Evolutionary conservation across 2,113 vertebrate genomes (phyloP), one percentile per base, ranked within the genome.

Genomic region (Anhinga rufa): DNA sequence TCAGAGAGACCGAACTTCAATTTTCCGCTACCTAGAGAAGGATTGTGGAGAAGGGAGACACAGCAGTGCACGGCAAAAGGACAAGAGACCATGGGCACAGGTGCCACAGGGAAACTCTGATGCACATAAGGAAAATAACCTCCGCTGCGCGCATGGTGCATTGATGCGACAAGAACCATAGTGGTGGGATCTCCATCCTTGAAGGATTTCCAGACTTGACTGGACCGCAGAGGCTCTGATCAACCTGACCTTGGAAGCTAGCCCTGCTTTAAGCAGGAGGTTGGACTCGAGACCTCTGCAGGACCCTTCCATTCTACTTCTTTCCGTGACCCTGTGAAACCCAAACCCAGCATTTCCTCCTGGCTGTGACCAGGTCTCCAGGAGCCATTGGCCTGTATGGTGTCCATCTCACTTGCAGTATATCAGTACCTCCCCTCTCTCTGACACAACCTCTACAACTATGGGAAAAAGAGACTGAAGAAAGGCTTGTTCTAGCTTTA

Each of bases 401-500:
- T 20, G 18, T 52, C 54, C 36, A 38, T 29, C 72, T 42, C 29
- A 7, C 11, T 26, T 7, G 15, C 3, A 1, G 3, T 34, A 38
- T 4, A 4, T 44, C 65, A 36, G 46, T 24, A 58, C 9, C 14
- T 70, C 29, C 6, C 36, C 14, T 6, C 49, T 48, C 44, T 52
- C 48, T n/a, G 57, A 55, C 42, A 88, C 42, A 54, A 46, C 9
- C 17, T 29, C 70, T 76, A 34, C 58, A 38, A 5, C 22, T n/a
- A 24, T 1, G 17, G 18, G 71, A 34, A 57, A 13, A 70, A 51
- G 51, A 51, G 42, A 29, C 36, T 42, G 21, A 62, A 72, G 55
- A 36, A 40, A 60, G 32, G 29, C 91, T 82, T 18, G 28, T 90
- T 86, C 82, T 34, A 31, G 86, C 79, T 97, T 97, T 97, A 97